Conservation (phyloP, 2,113 vertebrate species). For the Speoplatyrhinus poulsoni region DNA sequence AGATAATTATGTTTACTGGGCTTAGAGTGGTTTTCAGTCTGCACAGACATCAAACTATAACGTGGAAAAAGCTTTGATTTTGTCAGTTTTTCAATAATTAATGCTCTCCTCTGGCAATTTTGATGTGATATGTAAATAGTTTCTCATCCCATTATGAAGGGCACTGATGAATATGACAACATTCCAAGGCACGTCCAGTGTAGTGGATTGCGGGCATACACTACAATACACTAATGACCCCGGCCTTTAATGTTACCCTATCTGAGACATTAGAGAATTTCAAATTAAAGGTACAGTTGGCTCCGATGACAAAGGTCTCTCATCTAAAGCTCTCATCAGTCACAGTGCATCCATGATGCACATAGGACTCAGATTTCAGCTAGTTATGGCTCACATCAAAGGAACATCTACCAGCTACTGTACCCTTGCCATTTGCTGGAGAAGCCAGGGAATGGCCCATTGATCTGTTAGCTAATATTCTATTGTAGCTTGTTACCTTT, state of each 20-base stretch:
- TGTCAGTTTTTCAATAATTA: constrained; percentile 76
- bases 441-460: constrained; percentile 55
- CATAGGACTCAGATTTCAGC: constrained; percentile 62
- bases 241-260: constrained; percentile 59
- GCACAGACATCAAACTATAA: constrained; percentile 67
- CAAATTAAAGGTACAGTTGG: constrained; percentile 79
- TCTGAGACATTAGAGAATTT: constrained; percentile 76
- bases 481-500: constrained; percentile 62
- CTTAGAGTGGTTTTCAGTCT: constrained; percentile 58
- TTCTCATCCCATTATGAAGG: constrained; percentile 68
- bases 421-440: constrained; percentile 60
- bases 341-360: constrained; percentile 58
- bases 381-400: constrained; percentile 78
- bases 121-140: constrained; percentile 76
- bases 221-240: constrained; percentile 71
- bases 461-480: constrained; percentile 61
- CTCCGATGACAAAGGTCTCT: constrained; percentile 57
- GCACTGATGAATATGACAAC: constrained; percentile 70
- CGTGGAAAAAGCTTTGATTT: constrained; percentile 67
- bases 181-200: constrained; percentile 68
- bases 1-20: constrained; percentile 78
- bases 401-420: constrained; percentile 66
- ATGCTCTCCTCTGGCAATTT: constrained; percentile 71
- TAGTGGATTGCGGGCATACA: constrained; percentile 46
- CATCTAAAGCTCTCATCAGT: constrained; percentile 67